Percentiles rank a stretch among this genome's conserved stretches.
Evolutionary conservation across 2,113 vertebrate genomes (phyloP).

Genomic region (Chloebia gouldiae): DNA sequence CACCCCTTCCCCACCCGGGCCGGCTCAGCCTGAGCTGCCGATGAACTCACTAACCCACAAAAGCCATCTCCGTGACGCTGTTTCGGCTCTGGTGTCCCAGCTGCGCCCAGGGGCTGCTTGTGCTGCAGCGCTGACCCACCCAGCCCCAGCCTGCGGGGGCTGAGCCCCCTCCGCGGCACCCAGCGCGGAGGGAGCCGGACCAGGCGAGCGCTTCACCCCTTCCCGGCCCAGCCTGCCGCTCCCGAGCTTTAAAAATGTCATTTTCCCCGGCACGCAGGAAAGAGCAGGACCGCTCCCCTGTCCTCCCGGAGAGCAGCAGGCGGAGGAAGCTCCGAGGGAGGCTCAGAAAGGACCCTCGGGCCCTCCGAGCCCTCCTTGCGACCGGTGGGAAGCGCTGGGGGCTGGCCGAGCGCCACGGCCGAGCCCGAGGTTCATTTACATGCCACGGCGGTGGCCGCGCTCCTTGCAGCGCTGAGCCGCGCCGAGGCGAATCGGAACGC

Average conservation of each 20-base stretch:
- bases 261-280: fast-evolving
- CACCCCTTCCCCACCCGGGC: neutral
- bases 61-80: fast-evolving
- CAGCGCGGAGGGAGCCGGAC: fast-evolving
- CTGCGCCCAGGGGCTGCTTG: fast-evolving
- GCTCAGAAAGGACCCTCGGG: neutral
- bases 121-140: neutral
- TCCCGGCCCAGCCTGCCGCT: neutral
- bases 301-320: neutral
- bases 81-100: neutral
- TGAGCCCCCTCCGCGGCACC: neutral
- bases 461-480: neutral
- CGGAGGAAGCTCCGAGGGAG: neutral
- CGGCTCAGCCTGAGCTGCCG: neutral
- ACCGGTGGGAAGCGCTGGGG: neutral
- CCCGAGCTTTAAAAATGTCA: neutral
- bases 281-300: neutral
- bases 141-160: neutral
- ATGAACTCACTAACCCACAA: neutral
- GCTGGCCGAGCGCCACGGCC: neutral
- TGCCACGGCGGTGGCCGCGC: neutral
- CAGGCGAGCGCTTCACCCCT: neutral
- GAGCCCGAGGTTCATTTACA: conserved; percentile 39
- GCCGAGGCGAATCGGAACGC: no score
- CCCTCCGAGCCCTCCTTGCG: neutral